Evolutionary conservation across 2,113 vertebrate species (phyloP).

Genomic region (Thymallus thymallus): DNA sequence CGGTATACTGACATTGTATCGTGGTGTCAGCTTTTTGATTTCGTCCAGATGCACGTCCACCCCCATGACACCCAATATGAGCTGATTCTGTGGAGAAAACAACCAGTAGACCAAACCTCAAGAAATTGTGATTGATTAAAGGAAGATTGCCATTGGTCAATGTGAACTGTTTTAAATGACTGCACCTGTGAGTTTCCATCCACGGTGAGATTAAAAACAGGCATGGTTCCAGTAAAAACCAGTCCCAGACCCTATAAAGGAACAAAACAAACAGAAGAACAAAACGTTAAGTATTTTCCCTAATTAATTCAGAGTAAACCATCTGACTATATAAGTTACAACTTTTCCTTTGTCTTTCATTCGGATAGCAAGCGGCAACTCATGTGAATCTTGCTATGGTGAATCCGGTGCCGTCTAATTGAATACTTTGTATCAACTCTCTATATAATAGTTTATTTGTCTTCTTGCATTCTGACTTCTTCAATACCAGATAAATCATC

Average conservation of each 20-base stretch:
- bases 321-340: no score
- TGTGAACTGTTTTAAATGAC: constrained; percentile 35
- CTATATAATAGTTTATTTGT: no score
- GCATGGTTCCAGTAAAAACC: constrained; percentile 94
- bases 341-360: no score
- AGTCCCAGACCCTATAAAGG: constrained; percentile 88
- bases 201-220: constrained; percentile 95
- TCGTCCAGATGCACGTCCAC: constrained; percentile 96
- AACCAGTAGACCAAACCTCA: neutral
- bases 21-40: constrained; percentile 91
- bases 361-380: no score
- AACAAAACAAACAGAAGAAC: constrained; percentile 19
- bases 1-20: constrained; percentile 84
- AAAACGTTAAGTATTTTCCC: neutral
- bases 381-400: no score
- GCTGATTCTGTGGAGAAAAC: constrained; percentile 84
- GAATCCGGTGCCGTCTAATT: no score
- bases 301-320: no score
- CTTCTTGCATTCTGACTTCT: no score
- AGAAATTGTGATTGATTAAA: neutral
- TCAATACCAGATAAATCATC: no score
- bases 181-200: constrained; percentile 87
- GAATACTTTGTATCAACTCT: no score
- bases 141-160: constrained; percentile 4
- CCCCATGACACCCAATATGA: constrained; percentile 96